Percentiles rank a stretch among this genome's conserved stretches.
Evolutionary conservation across 2,113 vertebrate genomes (phyloP).

Genomic region (Ciconia boyciana): DNA sequence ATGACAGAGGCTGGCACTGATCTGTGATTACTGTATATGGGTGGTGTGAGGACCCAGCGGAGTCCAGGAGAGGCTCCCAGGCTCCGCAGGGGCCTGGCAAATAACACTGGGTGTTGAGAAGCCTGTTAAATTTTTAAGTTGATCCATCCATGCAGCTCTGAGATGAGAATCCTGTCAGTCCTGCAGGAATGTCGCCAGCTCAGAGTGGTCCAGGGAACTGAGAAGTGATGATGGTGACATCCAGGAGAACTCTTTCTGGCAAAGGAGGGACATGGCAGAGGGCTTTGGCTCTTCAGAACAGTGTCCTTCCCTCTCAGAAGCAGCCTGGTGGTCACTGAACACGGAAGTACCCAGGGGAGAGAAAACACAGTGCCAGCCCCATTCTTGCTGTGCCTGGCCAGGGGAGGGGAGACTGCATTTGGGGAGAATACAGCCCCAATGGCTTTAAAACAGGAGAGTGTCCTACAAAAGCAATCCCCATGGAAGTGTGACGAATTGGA

Average conservation of each 20-base stretch:
- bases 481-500: slow-evolving; percentile 21
- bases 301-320: slow-evolving; percentile 25
- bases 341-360: background rate
- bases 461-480: slow-evolving; percentile 26
- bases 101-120: background rate
- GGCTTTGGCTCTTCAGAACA: background rate
- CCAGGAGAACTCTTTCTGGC: slow-evolving; percentile 1
- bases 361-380: background rate
- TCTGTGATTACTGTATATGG: background rate
- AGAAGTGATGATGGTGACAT: background rate
- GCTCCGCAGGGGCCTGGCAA: background rate
- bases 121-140: background rate
- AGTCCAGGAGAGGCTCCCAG: background rate
- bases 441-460: slow-evolving; percentile 56
- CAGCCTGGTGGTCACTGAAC: background rate
- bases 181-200: background rate
- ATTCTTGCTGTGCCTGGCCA: background rate
- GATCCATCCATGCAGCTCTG: background rate
- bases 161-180: slow-evolving; percentile 24
- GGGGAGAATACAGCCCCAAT: slow-evolving; percentile 47
- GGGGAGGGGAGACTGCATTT: slow-evolving; percentile 10
- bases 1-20: background rate
- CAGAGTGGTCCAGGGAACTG: background rate
- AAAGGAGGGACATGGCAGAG: background rate
- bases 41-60: background rate